Evolutionary conservation across 2,113 vertebrate species (phyloP), one percentile per base, ranked within the genome.

Genomic region (Cryptomyrus ogoouensis): DNA sequence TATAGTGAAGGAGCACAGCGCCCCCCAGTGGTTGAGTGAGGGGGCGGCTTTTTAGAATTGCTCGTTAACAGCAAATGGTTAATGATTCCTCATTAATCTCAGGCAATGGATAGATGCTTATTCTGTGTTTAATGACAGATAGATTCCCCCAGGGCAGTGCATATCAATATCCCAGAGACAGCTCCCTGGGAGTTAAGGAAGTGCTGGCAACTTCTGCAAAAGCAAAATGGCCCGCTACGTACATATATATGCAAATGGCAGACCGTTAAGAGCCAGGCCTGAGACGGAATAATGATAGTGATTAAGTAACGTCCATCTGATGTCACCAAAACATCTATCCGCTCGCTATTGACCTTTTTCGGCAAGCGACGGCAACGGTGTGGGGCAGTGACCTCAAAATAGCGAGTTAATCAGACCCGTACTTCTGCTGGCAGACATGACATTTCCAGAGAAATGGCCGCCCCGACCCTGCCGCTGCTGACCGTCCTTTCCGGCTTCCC

Each of bases 381-480:
- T n/a, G 50, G 89, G 31, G 49, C 31, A 10, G 12, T 46, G 52
- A 84, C 35, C 89, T 39, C 39, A 39, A 46, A 52, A 89, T 31
- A 47, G 83, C 77, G 53, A 89, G 77, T 62, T 89, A 89, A 89
- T 58, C 89, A 58, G 89, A 84, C 39, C 80, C 35, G 7, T 15
- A 15, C 4, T 42, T 35, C 24, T 49, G 24, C 7, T 27, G 35
- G 53, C 89, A 17, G 80, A 24, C 52, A 9, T 89, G 77, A 58
- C 89, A 62, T 85, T 89, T 89, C 15, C 13, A 35, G 49, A 4
- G 74, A 8, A 31, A 21, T 17, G 39, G 1, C 52, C 52, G 17
- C 24, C 24, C 12, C 21, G 27, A 13, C 13, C 17, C 47, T 6
- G 10, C 47, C 52, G 9, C 39, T 62, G 35, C 35, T 8, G 31